Conservation (phyloP, 2,797 vertebrate genomes). For the Syndactyla subalaris region DNA sequence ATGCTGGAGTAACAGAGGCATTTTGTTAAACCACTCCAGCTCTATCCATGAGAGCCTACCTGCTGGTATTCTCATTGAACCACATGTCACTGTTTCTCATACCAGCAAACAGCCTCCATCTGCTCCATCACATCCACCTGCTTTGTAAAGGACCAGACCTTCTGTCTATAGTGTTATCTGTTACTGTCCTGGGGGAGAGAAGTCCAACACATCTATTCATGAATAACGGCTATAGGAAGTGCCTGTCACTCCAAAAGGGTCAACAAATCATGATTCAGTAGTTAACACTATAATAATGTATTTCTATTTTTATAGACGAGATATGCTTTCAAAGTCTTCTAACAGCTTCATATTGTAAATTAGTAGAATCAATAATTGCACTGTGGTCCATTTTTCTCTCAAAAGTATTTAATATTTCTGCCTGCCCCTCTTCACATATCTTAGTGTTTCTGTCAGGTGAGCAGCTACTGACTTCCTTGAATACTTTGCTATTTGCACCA, state of each 20-base stretch:
- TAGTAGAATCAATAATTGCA: neutral
- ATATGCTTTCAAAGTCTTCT: neutral
- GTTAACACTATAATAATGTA: neutral
- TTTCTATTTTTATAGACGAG: neutral
- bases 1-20: fast-evolving
- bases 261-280: neutral
- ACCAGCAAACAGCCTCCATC: neutral
- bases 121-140: neutral
- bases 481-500: neutral
- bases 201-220: neutral
- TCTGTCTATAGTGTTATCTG: neutral
- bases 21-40: neutral
- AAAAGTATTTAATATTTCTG: neutral
- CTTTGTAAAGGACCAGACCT: neutral
- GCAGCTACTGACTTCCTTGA: neutral
- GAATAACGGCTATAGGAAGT: neutral
- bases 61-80: neutral
- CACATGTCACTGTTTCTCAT: neutral
- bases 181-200: neutral
- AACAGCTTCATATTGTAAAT: neutral
- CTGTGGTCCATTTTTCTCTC: neutral
- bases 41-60: neutral
- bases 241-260: neutral
- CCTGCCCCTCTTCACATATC: neutral
- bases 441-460: neutral